Percentiles rank a stretch among this genome's conserved stretches.
Conservation (phyloP, 2,888 invertebrate genomes). For the Megastigmus dorsalis region DNA sequence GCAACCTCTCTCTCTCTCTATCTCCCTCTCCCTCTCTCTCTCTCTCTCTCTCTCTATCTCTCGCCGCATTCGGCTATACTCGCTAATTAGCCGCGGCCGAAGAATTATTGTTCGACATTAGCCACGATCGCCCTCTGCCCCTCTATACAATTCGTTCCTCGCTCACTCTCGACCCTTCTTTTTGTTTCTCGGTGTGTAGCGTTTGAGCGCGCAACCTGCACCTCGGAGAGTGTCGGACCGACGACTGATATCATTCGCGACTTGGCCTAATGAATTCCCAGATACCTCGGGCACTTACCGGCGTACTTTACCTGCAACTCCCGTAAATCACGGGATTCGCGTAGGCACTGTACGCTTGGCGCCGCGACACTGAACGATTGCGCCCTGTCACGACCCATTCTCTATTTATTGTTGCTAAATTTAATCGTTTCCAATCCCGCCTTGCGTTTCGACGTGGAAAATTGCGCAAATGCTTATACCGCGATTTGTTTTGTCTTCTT, state of each 20-base stretch:
- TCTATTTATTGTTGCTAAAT: conserved; percentile 44
- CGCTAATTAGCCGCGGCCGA: conserved; percentile 59
- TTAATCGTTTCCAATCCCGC: conserved; percentile 32
- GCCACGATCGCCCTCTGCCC: conserved; percentile 50
- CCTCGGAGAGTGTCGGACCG: not conserved
- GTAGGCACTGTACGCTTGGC: not conserved
- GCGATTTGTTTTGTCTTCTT: not conserved
- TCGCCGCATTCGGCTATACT: too few species aligned
- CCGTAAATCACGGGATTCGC: conserved; percentile 40
- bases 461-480: conserved; percentile 18
- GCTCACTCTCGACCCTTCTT: not conserved
- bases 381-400: conserved; percentile 40
- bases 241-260: conserved; percentile 49
- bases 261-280: conserved; percentile 51
- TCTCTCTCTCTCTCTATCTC: too few species aligned
- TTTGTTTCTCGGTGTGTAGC: not conserved
- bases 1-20: too few species aligned
- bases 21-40: too few species aligned
- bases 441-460: not conserved
- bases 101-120: conserved; percentile 60
- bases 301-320: conserved; percentile 44
- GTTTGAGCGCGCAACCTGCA: conserved; percentile 1
- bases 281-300: conserved; percentile 55
- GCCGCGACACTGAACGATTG: conserved; percentile 41
- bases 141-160: not conserved